Percentiles rank a stretch among this genome's conserved stretches.
Evolutionary conservation across 2,113 vertebrate species (phyloP).

Genomic region (Phylloscopus trochilus): DNA sequence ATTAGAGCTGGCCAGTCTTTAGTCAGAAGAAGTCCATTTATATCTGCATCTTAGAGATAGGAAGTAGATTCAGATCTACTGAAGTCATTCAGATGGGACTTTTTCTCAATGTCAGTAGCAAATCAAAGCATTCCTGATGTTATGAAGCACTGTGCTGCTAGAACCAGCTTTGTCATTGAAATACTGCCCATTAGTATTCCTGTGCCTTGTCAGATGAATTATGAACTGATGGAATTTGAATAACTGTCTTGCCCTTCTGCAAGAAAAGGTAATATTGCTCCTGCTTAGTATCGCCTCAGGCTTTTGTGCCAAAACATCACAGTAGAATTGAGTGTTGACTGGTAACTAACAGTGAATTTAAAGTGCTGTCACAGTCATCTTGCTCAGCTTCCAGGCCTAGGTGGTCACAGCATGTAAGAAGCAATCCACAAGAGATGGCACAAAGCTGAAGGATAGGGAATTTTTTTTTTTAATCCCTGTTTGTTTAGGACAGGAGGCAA

Average conservation of each 20-base stretch:
- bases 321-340: neutral
- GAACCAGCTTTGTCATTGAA: neutral
- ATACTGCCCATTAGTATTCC: neutral
- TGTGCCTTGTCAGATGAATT: neutral
- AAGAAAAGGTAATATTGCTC: neutral
- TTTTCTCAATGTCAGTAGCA: neutral
- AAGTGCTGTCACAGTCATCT: neutral
- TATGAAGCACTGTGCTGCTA: neutral
- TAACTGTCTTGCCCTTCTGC: neutral
- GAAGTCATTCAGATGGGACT: neutral
- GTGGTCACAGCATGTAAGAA: neutral
- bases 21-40: neutral
- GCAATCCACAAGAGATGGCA: neutral
- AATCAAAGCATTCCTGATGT: neutral
- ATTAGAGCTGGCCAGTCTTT: neutral
- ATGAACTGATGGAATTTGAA: conserved; percentile 23
- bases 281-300: neutral
- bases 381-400: neutral
- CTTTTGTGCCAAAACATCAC: neutral
- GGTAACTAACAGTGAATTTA: neutral
- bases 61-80: neutral
- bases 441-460: neutral
- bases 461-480: neutral
- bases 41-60: neutral
- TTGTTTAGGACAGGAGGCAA: conserved; percentile 7